Conservation (phyloP, 2,113 vertebrate species). For the Sisor rabdophorus region DNA sequence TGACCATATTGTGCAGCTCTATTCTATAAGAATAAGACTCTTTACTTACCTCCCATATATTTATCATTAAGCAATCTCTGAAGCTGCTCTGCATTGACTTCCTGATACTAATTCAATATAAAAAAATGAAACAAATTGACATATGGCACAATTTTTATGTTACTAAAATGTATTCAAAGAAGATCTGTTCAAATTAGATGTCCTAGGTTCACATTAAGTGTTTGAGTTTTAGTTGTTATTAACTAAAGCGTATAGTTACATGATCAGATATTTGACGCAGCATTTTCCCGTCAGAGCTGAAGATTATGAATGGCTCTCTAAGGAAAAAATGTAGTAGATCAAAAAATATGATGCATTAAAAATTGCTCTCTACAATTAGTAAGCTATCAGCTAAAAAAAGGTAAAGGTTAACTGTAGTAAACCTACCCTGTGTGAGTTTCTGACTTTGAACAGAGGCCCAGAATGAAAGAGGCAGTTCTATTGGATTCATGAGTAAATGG, state of each 20-base stretch:
- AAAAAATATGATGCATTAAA: background rate
- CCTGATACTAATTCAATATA: conserved; percentile 53
- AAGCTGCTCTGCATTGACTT: conserved; percentile 65
- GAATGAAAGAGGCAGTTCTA: conserved; percentile 38
- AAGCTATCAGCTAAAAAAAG: background rate
- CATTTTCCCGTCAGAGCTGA: background rate
- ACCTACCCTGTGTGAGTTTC: conserved; percentile 49
- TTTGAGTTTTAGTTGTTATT: background rate
- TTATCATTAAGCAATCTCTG: conserved; percentile 62
- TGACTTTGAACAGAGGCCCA: conserved; percentile 47
- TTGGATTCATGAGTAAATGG: conserved; percentile 41
- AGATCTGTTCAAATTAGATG: background rate
- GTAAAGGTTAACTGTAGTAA: background rate
- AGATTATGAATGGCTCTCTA: background rate
- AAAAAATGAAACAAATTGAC: background rate
- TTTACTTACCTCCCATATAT: conserved; percentile 52
- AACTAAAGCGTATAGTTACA: conserved; percentile 10
- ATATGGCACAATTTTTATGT: no score
- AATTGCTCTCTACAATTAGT: conserved; percentile 1
- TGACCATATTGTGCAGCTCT: no score
- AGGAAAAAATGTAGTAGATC: background rate
- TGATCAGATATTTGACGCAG: conserved; percentile 1
- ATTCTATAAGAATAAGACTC: background rate
- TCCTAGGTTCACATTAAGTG: no score
- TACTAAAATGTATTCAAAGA: background rate